Percentiles rank a stretch among this genome's conserved stretches.
These are phyloP conservation scores for Rotaria sp. DNA, from an alignment of 2,888 invertebrate species.

Conservation along the genomic window DNA sequence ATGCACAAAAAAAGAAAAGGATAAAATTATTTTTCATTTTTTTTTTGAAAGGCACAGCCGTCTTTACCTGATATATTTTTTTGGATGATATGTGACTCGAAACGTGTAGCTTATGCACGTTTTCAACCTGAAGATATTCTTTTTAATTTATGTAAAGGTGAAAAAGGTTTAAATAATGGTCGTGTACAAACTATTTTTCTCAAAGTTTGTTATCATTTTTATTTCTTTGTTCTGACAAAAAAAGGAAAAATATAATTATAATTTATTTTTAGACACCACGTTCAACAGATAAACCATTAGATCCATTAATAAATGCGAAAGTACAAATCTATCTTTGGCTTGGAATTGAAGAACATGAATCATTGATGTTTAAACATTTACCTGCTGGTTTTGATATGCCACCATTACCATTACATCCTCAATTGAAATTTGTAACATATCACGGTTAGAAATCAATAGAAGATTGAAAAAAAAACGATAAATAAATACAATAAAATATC, in stretches of 20 bases:
- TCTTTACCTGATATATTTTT: constrained; percentile 46
- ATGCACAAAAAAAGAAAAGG: background rate
- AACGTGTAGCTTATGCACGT: constrained; percentile 45
- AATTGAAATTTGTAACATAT: constrained; percentile 42
- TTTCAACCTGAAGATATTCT: constrained; percentile 44
- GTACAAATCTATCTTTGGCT: constrained; percentile 44
- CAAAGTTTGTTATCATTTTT: constrained; percentile 42
- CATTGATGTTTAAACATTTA: constrained; percentile 42
- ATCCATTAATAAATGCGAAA: constrained; percentile 45
- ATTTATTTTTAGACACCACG: constrained; percentile 43
- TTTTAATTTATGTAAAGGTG: constrained; percentile 41
- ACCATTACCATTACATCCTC: constrained; percentile 38
- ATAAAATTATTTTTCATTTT: background rate
- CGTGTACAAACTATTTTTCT: constrained; percentile 45
- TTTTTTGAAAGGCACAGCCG: constrained; percentile 44
- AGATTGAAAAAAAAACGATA: no score
- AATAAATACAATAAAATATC: no score
- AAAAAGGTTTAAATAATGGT: constrained; percentile 44
- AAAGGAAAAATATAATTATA: no score
- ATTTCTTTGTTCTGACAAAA: background rate
- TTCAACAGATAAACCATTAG: constrained; percentile 42
- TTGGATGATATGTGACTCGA: constrained; percentile 45
- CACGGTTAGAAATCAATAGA: constrained; percentile 41
- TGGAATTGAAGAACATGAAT: constrained; percentile 41
- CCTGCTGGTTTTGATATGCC: constrained; percentile 42